Evolutionary conservation across 2,888 invertebrate species (phyloP).

Genomic region (Maniola hyperantus): DNA sequence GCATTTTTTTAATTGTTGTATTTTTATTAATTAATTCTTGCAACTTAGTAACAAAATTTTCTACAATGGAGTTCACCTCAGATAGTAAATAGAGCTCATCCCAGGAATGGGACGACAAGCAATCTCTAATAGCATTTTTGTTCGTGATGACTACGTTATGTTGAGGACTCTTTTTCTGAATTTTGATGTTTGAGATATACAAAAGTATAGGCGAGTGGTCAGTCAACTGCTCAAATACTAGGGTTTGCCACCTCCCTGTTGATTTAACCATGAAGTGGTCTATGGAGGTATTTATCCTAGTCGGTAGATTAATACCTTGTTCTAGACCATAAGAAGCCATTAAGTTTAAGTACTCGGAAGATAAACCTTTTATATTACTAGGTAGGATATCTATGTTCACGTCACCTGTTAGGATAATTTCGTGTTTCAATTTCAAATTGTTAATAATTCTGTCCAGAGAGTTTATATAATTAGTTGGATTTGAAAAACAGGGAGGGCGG

Average conservation of each 20-base stretch:
- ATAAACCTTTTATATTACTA: conserved; percentile 1
- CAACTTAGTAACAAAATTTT: too few relatives aligned
- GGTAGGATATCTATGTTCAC: conserved; percentile 30
- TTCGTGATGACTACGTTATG: not conserved
- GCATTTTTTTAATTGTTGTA: too few relatives aligned
- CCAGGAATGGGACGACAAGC: not conserved
- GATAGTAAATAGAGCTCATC: not conserved
- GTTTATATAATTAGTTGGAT: conserved; percentile 5
- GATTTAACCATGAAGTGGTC: conserved; percentile 34
- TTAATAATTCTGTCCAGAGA: conserved; percentile 4
- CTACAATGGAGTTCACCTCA: too few relatives aligned
- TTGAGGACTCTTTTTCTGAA: not conserved
- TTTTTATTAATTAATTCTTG: too few relatives aligned
- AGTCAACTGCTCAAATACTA: conserved; percentile 31
- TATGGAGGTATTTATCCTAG: conserved; percentile 27
- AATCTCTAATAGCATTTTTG: not conserved
- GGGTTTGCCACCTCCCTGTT: conserved; percentile 1
- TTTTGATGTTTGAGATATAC: not conserved
- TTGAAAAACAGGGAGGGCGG: conserved; percentile 3
- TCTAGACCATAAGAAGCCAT: conserved; percentile 25
- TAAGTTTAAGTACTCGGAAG: conserved; percentile 21
- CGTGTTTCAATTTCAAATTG: conserved; percentile 4
- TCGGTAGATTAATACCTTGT: conserved; percentile 26
- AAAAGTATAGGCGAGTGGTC: conserved; percentile 31
- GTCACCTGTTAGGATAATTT: conserved; percentile 30